Conservation (phyloP, 2,888 invertebrate genomes). For the Griposia aprilina region DNA sequence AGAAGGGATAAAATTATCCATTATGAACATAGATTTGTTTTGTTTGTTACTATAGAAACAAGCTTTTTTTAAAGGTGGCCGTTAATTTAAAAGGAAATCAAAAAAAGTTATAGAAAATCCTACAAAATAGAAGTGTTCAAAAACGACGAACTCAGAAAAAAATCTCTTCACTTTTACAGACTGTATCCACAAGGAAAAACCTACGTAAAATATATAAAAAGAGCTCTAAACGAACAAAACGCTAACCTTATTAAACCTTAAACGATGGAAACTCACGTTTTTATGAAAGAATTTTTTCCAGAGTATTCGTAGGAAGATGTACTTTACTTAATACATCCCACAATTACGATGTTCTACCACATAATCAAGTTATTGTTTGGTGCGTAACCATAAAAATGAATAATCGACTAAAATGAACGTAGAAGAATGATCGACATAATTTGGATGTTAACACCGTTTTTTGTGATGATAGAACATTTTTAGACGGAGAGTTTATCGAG, state of each 20-base stretch:
- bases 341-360: slow-evolving; percentile 55
- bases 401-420: slow-evolving; percentile 37
- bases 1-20: background rate
- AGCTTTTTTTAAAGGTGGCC: too few species aligned
- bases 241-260: slow-evolving; percentile 58
- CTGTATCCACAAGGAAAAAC: slow-evolving; percentile 11
- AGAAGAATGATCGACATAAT: slow-evolving; percentile 51
- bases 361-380: slow-evolving; percentile 65
- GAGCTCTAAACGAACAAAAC: slow-evolving; percentile 37
- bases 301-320: slow-evolving; percentile 39
- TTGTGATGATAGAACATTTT: slow-evolving; percentile 53
- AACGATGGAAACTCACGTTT: slow-evolving; percentile 53
- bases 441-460: slow-evolving; percentile 48
- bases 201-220: slow-evolving; percentile 9
- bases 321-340: slow-evolving; percentile 42
- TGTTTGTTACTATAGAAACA: background rate
- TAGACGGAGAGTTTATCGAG: slow-evolving; percentile 38
- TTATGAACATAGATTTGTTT: background rate
- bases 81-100: background rate
- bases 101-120: background rate
- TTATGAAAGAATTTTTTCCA: slow-evolving; percentile 45
- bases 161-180: slow-evolving; percentile 2
- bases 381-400: slow-evolving; percentile 57
- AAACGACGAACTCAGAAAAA: background rate
- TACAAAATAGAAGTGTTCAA: background rate